Conservation (phyloP, 37 sponge, comb jelly and placozoan species). For the Chondrosia reniformis region DNA sequence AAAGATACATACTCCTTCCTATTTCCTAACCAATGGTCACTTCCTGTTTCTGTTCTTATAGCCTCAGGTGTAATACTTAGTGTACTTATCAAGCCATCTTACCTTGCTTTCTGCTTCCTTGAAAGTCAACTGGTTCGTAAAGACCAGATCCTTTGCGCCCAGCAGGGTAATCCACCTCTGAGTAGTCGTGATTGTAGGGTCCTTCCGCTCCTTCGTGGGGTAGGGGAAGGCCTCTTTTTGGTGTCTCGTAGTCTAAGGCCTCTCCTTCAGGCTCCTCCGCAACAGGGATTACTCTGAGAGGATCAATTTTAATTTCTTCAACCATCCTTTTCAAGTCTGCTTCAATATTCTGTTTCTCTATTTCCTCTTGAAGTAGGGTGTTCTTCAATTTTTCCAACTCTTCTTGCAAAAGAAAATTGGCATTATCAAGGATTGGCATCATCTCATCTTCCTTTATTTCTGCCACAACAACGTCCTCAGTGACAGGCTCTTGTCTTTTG, state of each 20-base stretch:
- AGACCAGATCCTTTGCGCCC: background rate
- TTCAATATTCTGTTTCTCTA: background rate
- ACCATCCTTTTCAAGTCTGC: background rate
- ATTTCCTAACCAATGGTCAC: too few species aligned
- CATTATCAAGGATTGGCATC: background rate
- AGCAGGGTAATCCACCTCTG: background rate
- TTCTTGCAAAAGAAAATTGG: background rate
- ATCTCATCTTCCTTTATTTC: background rate
- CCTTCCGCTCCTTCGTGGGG: background rate
- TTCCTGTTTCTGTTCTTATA: too few species aligned
- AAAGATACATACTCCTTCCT: too few species aligned
- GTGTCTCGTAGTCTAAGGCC: slow-evolving; percentile 18
- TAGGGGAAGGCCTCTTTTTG: background rate
- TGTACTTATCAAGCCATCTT: background rate
- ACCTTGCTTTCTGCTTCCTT: background rate
- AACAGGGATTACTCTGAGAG: background rate
- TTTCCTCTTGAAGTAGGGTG: background rate
- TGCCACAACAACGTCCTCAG: background rate
- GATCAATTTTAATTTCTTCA: background rate
- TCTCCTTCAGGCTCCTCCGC: too few species aligned
- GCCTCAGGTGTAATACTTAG: too few species aligned
- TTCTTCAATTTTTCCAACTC: background rate
- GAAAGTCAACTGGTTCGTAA: background rate
- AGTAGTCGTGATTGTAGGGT: background rate
- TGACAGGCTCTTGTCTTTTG: background rate